Evolutionary conservation across 2,113 vertebrate genomes (phyloP).

Genomic region (Melierax canorus): DNA sequence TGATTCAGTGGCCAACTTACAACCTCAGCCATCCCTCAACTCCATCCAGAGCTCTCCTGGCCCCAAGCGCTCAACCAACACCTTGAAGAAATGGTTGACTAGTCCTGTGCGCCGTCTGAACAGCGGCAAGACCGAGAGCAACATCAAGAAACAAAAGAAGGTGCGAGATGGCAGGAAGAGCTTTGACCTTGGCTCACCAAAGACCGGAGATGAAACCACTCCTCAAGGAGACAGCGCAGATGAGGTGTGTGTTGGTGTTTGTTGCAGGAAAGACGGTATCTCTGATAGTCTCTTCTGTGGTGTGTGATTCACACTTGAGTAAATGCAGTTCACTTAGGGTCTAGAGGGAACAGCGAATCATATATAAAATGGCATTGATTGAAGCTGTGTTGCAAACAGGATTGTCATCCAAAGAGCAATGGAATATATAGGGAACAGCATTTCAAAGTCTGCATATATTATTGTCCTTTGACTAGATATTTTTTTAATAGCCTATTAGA

Average conservation of each 20-base stretch:
- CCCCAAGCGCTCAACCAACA: slow-evolving; percentile 95
- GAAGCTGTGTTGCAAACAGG: neutral
- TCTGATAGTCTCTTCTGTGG: neutral
- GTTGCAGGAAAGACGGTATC: neutral
- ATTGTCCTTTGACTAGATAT: neutral
- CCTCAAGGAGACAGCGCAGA: slow-evolving; percentile 88
- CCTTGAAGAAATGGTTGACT: slow-evolving; percentile 94
- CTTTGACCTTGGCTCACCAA: slow-evolving; percentile 86
- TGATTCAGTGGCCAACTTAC: slow-evolving; percentile 91
- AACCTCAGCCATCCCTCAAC: slow-evolving; percentile 88
- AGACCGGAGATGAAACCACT: slow-evolving; percentile 78
- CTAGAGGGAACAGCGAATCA: neutral
- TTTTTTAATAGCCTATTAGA: neutral
- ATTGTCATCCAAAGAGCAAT: neutral
- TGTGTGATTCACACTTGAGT: neutral
- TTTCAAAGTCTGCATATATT: neutral
- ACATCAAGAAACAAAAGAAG: slow-evolving; percentile 93
- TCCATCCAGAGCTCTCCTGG: slow-evolving; percentile 93
- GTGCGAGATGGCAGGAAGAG: slow-evolving; percentile 86
- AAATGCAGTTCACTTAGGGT: neutral
- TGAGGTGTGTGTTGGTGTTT: slow-evolving; percentile 76
- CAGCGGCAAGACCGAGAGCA: slow-evolving; percentile 90
- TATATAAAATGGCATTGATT: neutral
- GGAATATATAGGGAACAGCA: neutral
- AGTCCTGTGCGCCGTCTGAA: slow-evolving; percentile 94